phyloP scores from a whole-genome alignment of 1,140 invertebrate genomes.

The Procambarus clarkii region DNA sequence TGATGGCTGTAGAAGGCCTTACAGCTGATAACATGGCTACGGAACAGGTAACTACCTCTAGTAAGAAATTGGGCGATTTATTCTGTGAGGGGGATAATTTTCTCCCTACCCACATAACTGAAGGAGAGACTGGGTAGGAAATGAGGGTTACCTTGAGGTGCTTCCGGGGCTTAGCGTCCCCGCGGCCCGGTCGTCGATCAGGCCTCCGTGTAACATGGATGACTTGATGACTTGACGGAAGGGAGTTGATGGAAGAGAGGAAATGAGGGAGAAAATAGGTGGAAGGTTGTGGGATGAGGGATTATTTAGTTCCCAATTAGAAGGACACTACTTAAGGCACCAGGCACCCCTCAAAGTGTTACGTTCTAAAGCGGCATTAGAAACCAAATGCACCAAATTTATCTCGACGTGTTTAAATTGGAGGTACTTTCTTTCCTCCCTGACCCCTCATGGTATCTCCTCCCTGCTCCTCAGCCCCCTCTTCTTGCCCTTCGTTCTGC shows the following conservation, averaged over 20 bases:
- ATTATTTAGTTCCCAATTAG: neutral
- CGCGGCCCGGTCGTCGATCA: too few relatives aligned
- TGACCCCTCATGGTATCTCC: too few relatives aligned
- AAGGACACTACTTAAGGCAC: too few relatives aligned
- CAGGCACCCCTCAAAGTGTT: too few relatives aligned
- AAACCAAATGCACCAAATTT: too few relatives aligned
- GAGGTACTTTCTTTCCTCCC: neutral
- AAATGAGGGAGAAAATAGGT: neutral
- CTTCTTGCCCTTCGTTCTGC: neutral
- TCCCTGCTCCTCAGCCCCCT: neutral
- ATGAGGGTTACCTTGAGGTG: too few relatives aligned
- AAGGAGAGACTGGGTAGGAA: too few relatives aligned
- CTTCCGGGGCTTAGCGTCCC: too few relatives aligned
- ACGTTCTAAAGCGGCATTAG: too few relatives aligned
- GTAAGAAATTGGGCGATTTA: conserved; percentile 12
- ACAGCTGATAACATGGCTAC: neutral
- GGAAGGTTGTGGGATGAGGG: conserved; percentile 3
- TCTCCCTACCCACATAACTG: neutral
- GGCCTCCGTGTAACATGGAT: too few relatives aligned
- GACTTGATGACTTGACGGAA: too few relatives aligned
- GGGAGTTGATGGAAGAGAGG: neutral
- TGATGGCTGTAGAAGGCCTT: neutral
- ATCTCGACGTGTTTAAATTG: too few relatives aligned
- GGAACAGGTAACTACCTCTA: neutral
- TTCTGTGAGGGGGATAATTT: neutral